phyloP scores from a whole-genome alignment of 2,113 vertebrate genomes.

The Rissa tridactyla region DNA sequence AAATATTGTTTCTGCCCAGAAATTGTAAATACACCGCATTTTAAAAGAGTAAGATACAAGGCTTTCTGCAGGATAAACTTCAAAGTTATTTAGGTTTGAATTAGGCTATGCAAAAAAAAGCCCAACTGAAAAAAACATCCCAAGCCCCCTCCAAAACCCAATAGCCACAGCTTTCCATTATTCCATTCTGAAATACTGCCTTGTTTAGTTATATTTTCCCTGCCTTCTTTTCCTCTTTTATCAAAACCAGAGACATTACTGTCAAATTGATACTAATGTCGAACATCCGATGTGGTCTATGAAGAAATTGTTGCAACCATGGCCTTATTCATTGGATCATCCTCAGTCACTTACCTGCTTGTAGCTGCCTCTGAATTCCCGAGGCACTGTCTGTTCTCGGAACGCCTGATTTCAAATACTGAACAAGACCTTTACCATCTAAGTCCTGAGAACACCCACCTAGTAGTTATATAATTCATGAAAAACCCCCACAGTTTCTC shows the following conservation, averaged over 20 bases:
- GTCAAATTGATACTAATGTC: neutral
- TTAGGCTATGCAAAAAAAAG: neutral
- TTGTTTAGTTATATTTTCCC: neutral
- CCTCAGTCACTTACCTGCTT: neutral
- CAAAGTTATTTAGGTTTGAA: slow-evolving; percentile 56
- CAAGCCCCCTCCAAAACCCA: neutral
- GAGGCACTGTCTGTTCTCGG: neutral
- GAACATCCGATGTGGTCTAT: neutral
- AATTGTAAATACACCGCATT: slow-evolving; percentile 41
- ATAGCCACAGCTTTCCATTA: neutral
- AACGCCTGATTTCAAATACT: neutral
- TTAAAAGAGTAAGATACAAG: slow-evolving; percentile 25
- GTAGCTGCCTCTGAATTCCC: neutral
- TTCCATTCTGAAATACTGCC: neutral
- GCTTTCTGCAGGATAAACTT: slow-evolving; percentile 50
- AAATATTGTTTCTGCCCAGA: slow-evolving; percentile 54
- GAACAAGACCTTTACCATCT: neutral
- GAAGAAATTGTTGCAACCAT: neutral
- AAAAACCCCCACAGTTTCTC: neutral
- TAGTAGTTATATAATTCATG: neutral
- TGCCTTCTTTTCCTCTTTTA: neutral
- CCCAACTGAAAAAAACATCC: neutral
- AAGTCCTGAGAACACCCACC: neutral
- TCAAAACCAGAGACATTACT: neutral
- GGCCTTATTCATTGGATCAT: neutral